Conservation (phyloP, 2,113 vertebrate genomes). For the Anas platyrhynchos region DNA sequence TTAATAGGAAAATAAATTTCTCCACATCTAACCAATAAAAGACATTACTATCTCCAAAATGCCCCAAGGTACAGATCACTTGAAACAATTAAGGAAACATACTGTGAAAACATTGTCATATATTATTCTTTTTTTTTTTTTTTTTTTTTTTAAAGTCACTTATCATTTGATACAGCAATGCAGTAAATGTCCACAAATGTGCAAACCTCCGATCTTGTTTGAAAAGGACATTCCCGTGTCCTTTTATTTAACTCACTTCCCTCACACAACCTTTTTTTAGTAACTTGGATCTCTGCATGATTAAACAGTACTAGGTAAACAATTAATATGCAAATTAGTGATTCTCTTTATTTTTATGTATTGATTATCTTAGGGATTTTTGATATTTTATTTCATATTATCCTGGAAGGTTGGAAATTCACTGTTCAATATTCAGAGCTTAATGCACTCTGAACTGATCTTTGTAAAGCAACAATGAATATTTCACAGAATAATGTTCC, state of each 20-base stretch:
- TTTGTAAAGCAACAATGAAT: not conserved
- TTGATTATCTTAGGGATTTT: not conserved
- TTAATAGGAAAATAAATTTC: not conserved
- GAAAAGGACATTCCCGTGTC: not conserved
- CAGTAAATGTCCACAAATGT: not conserved
- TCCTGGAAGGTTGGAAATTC: not conserved
- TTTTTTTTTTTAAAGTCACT: not conserved
- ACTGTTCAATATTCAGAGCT: not conserved
- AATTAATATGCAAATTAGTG: not conserved
- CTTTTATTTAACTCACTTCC: not conserved
- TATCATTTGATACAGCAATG: not conserved
- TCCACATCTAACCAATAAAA: not conserved
- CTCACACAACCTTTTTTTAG: not conserved
- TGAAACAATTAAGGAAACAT: not conserved
- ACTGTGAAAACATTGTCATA: not conserved
- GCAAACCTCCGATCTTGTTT: not conserved
- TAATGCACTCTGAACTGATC: not conserved
- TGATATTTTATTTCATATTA: not conserved
- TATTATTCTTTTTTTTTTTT: not conserved
- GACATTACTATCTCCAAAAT: not conserved
- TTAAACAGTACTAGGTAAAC: not conserved
- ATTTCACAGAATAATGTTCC: not conserved
- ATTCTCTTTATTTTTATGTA: not conserved
- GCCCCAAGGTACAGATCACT: not conserved
- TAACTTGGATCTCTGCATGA: not conserved